These are phyloP conservation scores for Cataglyphis altisquamis DNA, from an alignment of 2,888 invertebrate genomes.

Conservation along the genomic window DNA sequence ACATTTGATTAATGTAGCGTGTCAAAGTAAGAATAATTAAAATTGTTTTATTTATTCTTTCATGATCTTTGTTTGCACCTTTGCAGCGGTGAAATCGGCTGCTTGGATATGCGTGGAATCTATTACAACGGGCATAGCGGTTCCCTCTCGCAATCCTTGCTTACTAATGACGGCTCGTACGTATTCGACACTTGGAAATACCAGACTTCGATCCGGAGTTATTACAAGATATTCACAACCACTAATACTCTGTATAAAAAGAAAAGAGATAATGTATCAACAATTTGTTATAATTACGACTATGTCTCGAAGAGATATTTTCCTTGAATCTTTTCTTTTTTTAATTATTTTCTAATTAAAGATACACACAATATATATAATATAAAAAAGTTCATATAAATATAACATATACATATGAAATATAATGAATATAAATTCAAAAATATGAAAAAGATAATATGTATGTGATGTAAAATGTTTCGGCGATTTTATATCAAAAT, in stretches of 20 bases:
- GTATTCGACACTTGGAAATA: slow-evolving; percentile 90
- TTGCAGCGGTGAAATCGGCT: slow-evolving; percentile 90
- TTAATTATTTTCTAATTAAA: neutral
- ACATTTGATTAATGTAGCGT: neutral
- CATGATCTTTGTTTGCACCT: slow-evolving; percentile 84
- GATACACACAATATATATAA: neutral
- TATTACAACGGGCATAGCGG: slow-evolving; percentile 88
- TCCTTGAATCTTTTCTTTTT: neutral
- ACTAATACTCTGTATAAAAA: slow-evolving; percentile 85
- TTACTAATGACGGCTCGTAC: slow-evolving; percentile 91
- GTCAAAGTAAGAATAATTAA: neutral
- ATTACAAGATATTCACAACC: slow-evolving; percentile 88
- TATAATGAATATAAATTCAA: neutral
- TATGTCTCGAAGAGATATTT: neutral
- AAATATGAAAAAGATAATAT: neutral
- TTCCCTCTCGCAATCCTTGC: slow-evolving; percentile 89
- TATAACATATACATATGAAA: neutral
- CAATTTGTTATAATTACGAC: slow-evolving; percentile 25
- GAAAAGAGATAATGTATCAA: neutral
- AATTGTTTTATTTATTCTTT: neutral
- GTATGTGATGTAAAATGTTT: neutral
- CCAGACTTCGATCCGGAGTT: slow-evolving; percentile 89
- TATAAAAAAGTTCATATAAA: neutral
- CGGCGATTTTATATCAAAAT: no score
- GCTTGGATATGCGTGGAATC: slow-evolving; percentile 89